Percentiles rank a stretch among this genome's conserved stretches.
These are phyloP conservation scores for Pocillopora grandis DNA, from an alignment of 92 coral and sea anemone species.

Conservation along the genomic window DNA sequence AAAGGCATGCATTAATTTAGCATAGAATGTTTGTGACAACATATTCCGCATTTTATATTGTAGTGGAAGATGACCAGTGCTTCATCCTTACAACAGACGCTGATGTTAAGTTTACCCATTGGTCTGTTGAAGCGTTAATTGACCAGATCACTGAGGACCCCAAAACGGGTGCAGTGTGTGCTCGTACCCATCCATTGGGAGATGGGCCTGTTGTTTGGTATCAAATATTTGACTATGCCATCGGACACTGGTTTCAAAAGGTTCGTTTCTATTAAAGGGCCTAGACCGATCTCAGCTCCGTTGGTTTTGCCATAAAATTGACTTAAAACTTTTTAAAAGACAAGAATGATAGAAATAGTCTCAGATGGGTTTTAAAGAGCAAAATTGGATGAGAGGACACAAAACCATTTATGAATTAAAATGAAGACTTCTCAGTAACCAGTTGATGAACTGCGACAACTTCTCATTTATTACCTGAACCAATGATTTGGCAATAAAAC, in stretches of 20 bases:
- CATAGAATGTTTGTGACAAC: no score
- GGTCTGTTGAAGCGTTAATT: conserved; percentile 90
- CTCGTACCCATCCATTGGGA: conserved; percentile 92
- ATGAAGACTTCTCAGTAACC: no score
- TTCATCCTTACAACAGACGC: conserved; percentile 96
- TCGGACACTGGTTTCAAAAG: conserved; percentile 99
- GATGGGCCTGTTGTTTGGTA: conserved; percentile 96
- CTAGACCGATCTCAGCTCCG: no score
- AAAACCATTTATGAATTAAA: no score
- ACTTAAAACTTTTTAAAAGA: no score
- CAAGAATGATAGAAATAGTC: no score
- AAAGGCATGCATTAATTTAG: background rate
- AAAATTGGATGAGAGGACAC: no score
- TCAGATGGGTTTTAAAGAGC: no score
- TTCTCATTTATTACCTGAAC: no score
- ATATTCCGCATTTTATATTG: background rate
- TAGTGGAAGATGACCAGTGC: conserved; percentile 82
- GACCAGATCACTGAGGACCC: conserved; percentile 84
- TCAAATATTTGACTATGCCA: conserved; percentile 95
- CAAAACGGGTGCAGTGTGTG: conserved; percentile 92
- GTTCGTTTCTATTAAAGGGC: conserved; percentile 28
- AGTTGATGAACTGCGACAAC: no score
- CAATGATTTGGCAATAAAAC: no score
- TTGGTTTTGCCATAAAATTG: no score
- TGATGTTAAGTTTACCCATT: conserved; percentile 86